Conservation (phyloP, 2,113 vertebrate genomes). For the Aspiorhynchus laticeps region DNA sequence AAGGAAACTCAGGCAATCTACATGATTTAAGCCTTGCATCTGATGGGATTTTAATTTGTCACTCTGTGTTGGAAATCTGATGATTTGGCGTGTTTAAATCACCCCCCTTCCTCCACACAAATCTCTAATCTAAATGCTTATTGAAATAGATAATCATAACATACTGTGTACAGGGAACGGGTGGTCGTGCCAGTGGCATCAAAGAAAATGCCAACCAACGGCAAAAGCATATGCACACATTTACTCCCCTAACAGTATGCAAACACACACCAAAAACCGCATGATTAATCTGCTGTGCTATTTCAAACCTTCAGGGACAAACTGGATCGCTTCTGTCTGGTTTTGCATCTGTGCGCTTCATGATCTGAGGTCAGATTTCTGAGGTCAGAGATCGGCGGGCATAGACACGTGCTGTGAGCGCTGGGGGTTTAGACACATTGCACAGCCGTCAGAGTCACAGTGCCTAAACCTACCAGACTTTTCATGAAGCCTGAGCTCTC, state of each 20-base stretch:
- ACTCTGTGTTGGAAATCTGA: background rate
- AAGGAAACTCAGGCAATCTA: background rate
- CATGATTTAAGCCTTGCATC: background rate
- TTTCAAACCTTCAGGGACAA: conserved; percentile 10
- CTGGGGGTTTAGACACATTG: background rate
- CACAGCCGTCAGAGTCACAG: conserved; percentile 7
- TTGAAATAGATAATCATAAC: conserved; percentile 14
- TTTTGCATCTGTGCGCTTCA: conserved; percentile 14
- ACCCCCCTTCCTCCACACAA: background rate
- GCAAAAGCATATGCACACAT: background rate
- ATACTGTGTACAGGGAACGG: background rate
- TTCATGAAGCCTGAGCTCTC: background rate
- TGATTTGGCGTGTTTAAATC: conserved; percentile 5
- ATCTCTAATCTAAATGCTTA: background rate
- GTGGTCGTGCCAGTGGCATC: background rate
- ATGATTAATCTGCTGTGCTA: conserved; percentile 4
- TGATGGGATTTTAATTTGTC: conserved; percentile 12
- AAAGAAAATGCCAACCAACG: background rate
- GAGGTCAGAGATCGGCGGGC: background rate
- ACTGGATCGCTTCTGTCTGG: background rate
- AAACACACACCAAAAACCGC: background rate
- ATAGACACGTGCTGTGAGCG: background rate
- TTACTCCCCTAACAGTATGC: background rate
- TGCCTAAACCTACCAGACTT: background rate
- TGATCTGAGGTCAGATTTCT: background rate